A percentile compares a stretch with the other conserved stretches of the same genome.
These are phyloP conservation scores for Muscicapa comitata DNA, from an alignment of 2,797 vertebrate species.

Conservation along the genomic window DNA sequence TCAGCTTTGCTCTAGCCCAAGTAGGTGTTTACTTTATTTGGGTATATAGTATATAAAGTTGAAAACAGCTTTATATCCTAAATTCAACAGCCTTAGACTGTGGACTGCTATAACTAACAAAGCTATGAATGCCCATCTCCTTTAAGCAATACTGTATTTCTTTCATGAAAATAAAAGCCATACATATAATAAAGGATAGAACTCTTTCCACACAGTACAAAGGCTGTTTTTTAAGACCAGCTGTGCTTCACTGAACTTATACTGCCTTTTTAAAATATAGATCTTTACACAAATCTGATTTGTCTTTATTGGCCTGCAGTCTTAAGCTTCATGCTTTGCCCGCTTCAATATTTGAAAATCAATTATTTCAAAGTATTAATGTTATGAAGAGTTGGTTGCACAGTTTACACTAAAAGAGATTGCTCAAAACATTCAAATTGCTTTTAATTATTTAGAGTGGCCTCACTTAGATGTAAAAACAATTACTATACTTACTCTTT, in stretches of 20 bases:
- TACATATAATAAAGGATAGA: not conserved
- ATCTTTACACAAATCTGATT: not conserved
- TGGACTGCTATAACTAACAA: not conserved
- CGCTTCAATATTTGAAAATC: not conserved
- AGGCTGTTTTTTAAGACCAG: not conserved
- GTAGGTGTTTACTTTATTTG: not conserved
- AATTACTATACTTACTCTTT: not conserved
- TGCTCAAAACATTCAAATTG: not conserved
- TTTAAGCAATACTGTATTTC: not conserved
- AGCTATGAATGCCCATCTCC: not conserved
- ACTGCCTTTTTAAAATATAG: not conserved
- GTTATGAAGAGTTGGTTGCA: not conserved
- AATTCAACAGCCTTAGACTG: not conserved
- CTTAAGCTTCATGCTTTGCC: not conserved
- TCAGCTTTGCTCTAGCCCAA: not conserved
- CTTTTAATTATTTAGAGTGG: not conserved
- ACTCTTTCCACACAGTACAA: not conserved
- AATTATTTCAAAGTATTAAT: not conserved
- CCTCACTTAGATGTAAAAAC: not conserved
- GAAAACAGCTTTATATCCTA: not conserved
- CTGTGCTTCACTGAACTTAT: not conserved
- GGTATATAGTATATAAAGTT: not conserved
- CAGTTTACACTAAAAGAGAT: not conserved
- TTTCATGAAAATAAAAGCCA: not conserved
- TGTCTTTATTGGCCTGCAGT: not conserved